Conservation (phyloP, 2,113 vertebrate species). For the Peromyscus maniculatus region DNA sequence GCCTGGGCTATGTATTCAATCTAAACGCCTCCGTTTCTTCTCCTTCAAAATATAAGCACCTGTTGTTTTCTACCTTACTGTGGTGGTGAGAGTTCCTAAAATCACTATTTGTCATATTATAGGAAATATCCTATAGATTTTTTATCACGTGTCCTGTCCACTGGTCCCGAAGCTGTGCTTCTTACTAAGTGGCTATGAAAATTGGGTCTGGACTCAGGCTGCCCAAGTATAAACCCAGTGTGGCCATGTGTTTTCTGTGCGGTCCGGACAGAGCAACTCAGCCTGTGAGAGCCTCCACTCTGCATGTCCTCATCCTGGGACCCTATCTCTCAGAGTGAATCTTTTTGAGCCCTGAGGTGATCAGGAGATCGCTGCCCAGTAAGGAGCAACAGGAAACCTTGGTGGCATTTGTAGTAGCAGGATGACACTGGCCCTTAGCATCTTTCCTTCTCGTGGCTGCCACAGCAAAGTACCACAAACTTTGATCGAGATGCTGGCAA, state of each 20-base stretch:
- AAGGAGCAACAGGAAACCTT: not conserved
- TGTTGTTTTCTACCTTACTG: not conserved
- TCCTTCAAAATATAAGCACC: not conserved
- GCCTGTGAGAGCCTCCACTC: not conserved
- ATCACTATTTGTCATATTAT: not conserved
- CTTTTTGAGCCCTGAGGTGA: not conserved
- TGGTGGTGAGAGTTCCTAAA: not conserved
- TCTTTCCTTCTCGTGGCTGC: not conserved
- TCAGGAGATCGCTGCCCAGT: not conserved
- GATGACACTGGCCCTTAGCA: not conserved
- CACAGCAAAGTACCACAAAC: not conserved
- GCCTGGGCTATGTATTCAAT: not conserved
- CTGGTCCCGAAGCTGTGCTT: not conserved
- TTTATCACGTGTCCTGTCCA: not conserved
- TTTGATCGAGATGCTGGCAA: not conserved
- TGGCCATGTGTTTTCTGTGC: not conserved
- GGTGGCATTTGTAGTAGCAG: not conserved
- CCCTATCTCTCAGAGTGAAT: not conserved
- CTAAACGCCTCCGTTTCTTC: not conserved
- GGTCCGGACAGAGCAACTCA: not conserved
- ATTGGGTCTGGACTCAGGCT: not conserved
- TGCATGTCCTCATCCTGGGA: not conserved
- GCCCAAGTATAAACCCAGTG: not conserved
- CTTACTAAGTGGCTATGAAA: not conserved
- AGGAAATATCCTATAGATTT: not conserved